Base-by-base conservation (phyloP, 2,113 vertebrate species). In the Syrrhaptes paradoxus region DNA sequence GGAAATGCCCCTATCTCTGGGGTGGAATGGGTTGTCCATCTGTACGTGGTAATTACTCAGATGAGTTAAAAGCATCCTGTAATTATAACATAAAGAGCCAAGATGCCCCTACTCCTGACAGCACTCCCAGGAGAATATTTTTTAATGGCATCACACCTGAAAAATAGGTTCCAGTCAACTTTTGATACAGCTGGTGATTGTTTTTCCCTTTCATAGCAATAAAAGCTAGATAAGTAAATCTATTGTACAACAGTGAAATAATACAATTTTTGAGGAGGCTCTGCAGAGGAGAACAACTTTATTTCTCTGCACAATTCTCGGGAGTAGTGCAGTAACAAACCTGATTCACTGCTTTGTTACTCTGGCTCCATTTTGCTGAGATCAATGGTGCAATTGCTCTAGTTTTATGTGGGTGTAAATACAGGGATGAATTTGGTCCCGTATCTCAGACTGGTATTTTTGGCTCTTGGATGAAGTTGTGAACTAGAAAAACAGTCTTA, bases 21-120 rank as follows among this genome's bases (percentile, higher is more conserved):
- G 75, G 48, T 82, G 86, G 68, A 91, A 80, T 92, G 87, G 32
- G 61, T 55, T 91, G 88, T 86, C 89, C 41, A 45, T 66, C 58
- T 6, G 0, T 90, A 73, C 45, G 1, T 54, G 83, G 58, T 80
- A 65, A 90, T 95, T 96, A 91, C 49, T 80, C n/a, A 32, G 62
- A 76, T 94, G 89, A 92, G 46, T 92, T 93, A 90, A 94, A 85
- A 95, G 70, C 91, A 87, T 97, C 95, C 97, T 96, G 89, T 94
- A 96, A 96, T 96, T 97, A 89, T 13, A 76, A 63, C 67, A 49
- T 41, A 87, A 89, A 75, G 61, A 55, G 57, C 89, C 80, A 58
- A 72, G 89, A 87, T 81, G 90, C 77, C 96, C 63, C 58, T 90
- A 21, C 59, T 93, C 67, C 85, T 72, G 51, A 85, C 79, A 88